These are phyloP conservation scores for Nomada fabriciana DNA, from an alignment of 2,888 invertebrate genomes.

Conservation along the genomic window DNA sequence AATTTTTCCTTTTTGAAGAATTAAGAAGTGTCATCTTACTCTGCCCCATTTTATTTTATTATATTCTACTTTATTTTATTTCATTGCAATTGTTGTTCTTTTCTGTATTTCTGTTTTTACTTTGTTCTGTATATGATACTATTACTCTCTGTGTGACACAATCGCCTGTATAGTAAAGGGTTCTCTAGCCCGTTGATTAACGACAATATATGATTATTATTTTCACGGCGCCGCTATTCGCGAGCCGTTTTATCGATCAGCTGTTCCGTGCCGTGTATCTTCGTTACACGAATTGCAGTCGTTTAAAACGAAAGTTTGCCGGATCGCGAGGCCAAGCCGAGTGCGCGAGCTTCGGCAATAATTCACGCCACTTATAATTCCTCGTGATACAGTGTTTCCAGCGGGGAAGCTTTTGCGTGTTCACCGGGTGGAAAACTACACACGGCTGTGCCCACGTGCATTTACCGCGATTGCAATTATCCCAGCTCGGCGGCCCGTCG, in stretches of 20 bases:
- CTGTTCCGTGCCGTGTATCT: constrained; percentile 26
- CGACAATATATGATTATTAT: too few relatives aligned
- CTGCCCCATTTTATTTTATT: too few relatives aligned
- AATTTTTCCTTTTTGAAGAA: too few relatives aligned
- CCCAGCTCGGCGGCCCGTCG: not conserved
- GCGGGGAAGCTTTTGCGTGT: not conserved
- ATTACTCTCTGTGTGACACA: too few relatives aligned
- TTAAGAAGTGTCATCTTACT: too few relatives aligned
- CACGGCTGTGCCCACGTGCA: constrained; percentile 20
- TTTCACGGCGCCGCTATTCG: constrained; percentile 9
- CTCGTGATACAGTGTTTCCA: constrained; percentile 21
- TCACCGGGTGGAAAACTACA: constrained; percentile 33
- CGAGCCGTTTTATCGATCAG: constrained; percentile 16
- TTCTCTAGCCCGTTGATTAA: too few relatives aligned
- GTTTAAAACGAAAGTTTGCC: constrained; percentile 35
- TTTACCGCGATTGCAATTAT: constrained; percentile 16
- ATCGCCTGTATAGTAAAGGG: too few relatives aligned
- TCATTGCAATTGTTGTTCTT: too few relatives aligned
- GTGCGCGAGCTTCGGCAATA: not conserved
- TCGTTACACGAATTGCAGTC: constrained; percentile 36
- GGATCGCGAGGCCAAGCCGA: not conserved
- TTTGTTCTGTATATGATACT: too few relatives aligned
- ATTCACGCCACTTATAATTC: constrained; percentile 31
- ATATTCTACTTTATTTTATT: too few relatives aligned
- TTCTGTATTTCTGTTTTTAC: too few relatives aligned